These are phyloP conservation scores for roundworm (Caenorhabditis elegans) DNA, from an alignment of 1,140 invertebrate genomes.

Conservation along the genomic window WBcel235 BX284606.5:1265501-1266000, in stretches of 20 bases:
- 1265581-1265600: neutral
- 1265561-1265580: neutral
- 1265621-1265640: too few species aligned
- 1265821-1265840: neutral
- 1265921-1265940: neutral
- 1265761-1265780: too few species aligned
- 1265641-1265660: conserved; percentile 16
- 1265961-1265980: too few species aligned
- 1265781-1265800: neutral
- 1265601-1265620: conserved; percentile 22
- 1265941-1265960: too few species aligned
- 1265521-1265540: neutral
- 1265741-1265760: too few species aligned
- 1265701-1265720: neutral
- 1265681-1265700: neutral
- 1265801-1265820: neutral
- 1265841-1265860: neutral
- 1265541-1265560: neutral
- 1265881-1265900: neutral
- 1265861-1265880: neutral
- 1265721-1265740: too few species aligned
- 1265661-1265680: neutral
- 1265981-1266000: too few species aligned
- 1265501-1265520: conserved; percentile 1
- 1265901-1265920: neutral